Evolutionary conservation across 2,113 vertebrate genomes (phyloP), one percentile per base, ranked within the genome.

Genomic region (Rhea americana): DNA sequence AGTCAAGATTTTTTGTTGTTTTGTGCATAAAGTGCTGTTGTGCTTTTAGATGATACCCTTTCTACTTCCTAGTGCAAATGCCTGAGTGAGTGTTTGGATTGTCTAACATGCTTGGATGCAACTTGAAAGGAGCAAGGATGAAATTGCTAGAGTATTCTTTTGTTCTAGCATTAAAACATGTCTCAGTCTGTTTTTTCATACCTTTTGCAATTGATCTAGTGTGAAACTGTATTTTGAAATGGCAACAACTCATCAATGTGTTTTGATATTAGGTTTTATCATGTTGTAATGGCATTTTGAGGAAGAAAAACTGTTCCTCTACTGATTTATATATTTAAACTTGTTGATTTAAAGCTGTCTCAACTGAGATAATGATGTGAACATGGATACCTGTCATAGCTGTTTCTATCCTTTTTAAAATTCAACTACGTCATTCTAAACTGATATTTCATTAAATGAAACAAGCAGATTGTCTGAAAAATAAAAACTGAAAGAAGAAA

Each of bases 241-340:
- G 10, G n/a, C 43, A 79, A 21, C 71, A 79, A 58, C 43, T 76
- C 35, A 9, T 89, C 55, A 71, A 24, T 56, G 39, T 0, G 0
- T 86, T 93, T 93, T 79, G 62, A 73, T 92, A 91, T 28, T 73
- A 70, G 71, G 30, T 43, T 94, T 70, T 66, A 93, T 81, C 86
- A 79, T 89, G 78, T 73, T 91, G 81, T 76, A 74, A 84, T 92
- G 82, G 72, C 72, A 80, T 95, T 96, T 93, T 80, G 76, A 92
- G 55, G 63, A 77, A 80, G 91, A 41, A 93, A 56, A 70, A 84
- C 15, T 89, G 70, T 0, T 78, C 92, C 81, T 68, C 25, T 85
- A 72, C 70, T 73, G 91, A 86, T 94, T 53, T 53, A 94, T 3
- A 2, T 48, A 53, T 89, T 80, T 81, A 67, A 89, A 82, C 59